Base-by-base conservation (phyloP, 2,888 invertebrate genomes). In the Coelopa pilipes region DNA sequence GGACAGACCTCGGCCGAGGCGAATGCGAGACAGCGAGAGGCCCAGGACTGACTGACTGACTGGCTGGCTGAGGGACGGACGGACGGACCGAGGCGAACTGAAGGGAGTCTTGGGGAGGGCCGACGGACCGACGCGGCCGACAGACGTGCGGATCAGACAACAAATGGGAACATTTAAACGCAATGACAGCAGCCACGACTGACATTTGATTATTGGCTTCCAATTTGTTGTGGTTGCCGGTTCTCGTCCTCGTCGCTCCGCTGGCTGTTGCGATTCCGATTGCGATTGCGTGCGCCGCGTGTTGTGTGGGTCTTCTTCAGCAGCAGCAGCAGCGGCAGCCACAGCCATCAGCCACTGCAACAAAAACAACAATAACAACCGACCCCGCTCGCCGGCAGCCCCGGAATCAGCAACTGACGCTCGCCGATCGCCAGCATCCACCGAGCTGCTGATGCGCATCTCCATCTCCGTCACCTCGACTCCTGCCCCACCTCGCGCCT, bases 151-250 rank as follows among this genome's bases (percentile, higher is more conserved):
- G 75, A 75, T 71, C 71, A 65, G 72, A 68, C 73, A 73, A 68
- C 73, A 75, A 73, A 74, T 67, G 71, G 71, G 71, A 73, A 74
- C 73, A 75, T 73, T 74, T 74, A 70, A 67, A 72, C 60, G 67
- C 72, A 72, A 72, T 72, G 72, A 72, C 72, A 72, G 72, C 72
- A 66, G 67, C 66, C 34, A 72, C 66, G 78, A 80, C 86, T 86
- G 86, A 84, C 86, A 86, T 86, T 86, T 86, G 86, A 86, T 86
- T 86, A 86, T 86, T 86, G 86, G 86, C 86, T 86, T 86, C 86
- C 86, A 86, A 85, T 86, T 82, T 83, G 80, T 79, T 81, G 80
- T 70, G 70, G 71, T 65, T 70, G 65, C 57, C 19, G 53, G 67
- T 34, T 34, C 34, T 4, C 34, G 34, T 34, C 7, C 34, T 34